These are phyloP conservation scores for Hofmannophila pseudospretella DNA, from an alignment of 2,888 invertebrate species.

Conservation along the genomic window DNA sequence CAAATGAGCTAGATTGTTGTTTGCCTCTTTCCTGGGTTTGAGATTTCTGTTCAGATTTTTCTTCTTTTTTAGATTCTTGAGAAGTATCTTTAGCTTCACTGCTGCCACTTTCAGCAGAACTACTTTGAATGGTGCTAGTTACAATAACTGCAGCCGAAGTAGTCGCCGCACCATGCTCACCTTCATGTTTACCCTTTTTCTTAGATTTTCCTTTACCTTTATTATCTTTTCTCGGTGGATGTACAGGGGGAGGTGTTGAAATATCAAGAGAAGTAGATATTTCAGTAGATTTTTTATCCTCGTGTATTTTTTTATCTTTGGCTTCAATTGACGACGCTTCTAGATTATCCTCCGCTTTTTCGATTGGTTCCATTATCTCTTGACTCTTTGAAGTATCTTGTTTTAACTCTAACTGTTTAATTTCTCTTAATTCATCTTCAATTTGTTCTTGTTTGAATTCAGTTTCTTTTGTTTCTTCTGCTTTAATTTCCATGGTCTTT, in stretches of 20 bases:
- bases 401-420: constrained; percentile 3
- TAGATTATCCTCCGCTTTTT: constrained; percentile 3
- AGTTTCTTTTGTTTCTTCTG: background rate
- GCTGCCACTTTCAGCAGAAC: constrained; percentile 11
- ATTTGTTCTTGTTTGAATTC: constrained; percentile 1
- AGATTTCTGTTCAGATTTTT: constrained; percentile 30
- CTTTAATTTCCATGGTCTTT: constrained; percentile 21
- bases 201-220: constrained; percentile 60
- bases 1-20: constrained; percentile 32
- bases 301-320: constrained; percentile 3
- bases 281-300: constrained; percentile 13
- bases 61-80: constrained; percentile 25
- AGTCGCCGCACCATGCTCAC: constrained; percentile 12
- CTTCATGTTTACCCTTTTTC: constrained; percentile 53
- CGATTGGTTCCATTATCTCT: background rate
- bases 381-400: background rate
- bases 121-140: constrained; percentile 6
- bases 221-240: constrained; percentile 53
- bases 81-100: constrained; percentile 21
- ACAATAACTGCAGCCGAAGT: constrained; percentile 4
- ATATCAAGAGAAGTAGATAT: constrained; percentile 3
- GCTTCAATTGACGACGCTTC: background rate
- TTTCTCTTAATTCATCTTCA: constrained; percentile 12
- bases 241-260: constrained; percentile 25
- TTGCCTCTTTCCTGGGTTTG: constrained; percentile 44